These are phyloP conservation scores for Diarsia mendica DNA, from an alignment of 2,888 invertebrate genomes.

Conservation along the genomic window DNA sequence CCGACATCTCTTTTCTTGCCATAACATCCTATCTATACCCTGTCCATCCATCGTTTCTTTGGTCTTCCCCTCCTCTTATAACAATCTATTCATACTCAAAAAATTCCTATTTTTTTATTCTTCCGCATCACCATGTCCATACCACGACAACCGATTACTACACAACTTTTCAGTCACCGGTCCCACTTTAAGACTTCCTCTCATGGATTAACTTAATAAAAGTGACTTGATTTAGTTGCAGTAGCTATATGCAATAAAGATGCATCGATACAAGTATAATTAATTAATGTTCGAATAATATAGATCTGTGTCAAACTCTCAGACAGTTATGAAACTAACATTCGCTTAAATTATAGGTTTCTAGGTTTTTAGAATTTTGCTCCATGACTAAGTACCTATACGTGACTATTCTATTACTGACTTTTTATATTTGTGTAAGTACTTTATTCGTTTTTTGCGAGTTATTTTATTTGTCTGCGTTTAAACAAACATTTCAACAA, in stretches of 20 bases:
- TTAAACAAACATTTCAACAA: background rate
- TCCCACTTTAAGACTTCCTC: too few relatives aligned
- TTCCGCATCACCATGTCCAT: too few relatives aligned
- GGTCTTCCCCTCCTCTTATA: too few relatives aligned
- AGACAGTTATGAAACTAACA: slow-evolving; percentile 37
- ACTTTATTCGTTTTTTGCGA: background rate
- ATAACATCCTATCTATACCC: too few relatives aligned
- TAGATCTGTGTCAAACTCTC: slow-evolving; percentile 42
- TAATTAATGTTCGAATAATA: slow-evolving; percentile 22
- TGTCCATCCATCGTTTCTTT: too few relatives aligned
- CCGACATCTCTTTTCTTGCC: too few relatives aligned
- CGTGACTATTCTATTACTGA: too few relatives aligned
- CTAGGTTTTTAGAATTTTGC: background rate
- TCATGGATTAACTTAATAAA: background rate
- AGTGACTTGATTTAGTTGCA: background rate
- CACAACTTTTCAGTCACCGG: too few relatives aligned
- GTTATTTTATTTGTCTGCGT: background rate
- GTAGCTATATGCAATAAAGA: slow-evolving; percentile 27
- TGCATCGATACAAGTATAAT: slow-evolving; percentile 22
- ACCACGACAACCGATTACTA: too few relatives aligned
- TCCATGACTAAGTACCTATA: background rate
- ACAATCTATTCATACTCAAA: too few relatives aligned
- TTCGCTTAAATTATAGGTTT: slow-evolving; percentile 24
- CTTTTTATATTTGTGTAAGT: too few relatives aligned
- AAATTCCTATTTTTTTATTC: too few relatives aligned